Conservation (phyloP, 30 jellyfish, hydroid and myxozoan genomes). For the Cassiopea andromeda region DNA sequence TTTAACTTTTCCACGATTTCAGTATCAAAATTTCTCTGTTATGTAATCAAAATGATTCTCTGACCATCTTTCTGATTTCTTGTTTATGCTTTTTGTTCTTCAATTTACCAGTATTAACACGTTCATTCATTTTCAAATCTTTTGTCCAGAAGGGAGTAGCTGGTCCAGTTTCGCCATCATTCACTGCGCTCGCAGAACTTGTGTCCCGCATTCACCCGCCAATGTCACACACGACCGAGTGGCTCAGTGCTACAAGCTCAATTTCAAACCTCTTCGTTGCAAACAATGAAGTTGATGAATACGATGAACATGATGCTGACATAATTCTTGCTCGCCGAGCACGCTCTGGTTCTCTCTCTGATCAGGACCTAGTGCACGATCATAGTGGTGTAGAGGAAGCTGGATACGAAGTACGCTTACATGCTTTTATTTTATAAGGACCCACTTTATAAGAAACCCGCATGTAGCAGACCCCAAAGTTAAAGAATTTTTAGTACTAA, state of each 20-base stretch:
- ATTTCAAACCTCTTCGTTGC: constrained; percentile 29
- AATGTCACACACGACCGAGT: constrained; percentile 32
- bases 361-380: constrained; percentile 84
- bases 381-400: constrained; percentile 84
- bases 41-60: too few relatives aligned
- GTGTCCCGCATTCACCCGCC: constrained; percentile 92
- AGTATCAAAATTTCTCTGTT: too few relatives aligned
- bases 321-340: constrained; percentile 81
- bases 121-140: neutral
- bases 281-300: constrained; percentile 36
- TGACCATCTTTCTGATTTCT: too few relatives aligned
- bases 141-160: constrained; percentile 46
- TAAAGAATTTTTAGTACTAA: too few relatives aligned
- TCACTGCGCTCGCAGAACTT: constrained; percentile 93
- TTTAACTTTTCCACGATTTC: too few relatives aligned
- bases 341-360: constrained; percentile 88
- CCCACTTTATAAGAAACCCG: too few relatives aligned
- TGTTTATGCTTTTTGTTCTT: neutral
- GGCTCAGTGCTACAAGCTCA: constrained; percentile 52
- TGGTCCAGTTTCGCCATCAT: constrained; percentile 89
- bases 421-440: neutral
- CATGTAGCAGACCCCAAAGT: too few relatives aligned
- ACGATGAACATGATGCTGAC: constrained; percentile 68
- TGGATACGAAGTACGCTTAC: constrained; percentile 89
- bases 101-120: neutral